Conservation (phyloP, 2,888 invertebrate species). For the Epiperipatus broadwayi region DNA sequence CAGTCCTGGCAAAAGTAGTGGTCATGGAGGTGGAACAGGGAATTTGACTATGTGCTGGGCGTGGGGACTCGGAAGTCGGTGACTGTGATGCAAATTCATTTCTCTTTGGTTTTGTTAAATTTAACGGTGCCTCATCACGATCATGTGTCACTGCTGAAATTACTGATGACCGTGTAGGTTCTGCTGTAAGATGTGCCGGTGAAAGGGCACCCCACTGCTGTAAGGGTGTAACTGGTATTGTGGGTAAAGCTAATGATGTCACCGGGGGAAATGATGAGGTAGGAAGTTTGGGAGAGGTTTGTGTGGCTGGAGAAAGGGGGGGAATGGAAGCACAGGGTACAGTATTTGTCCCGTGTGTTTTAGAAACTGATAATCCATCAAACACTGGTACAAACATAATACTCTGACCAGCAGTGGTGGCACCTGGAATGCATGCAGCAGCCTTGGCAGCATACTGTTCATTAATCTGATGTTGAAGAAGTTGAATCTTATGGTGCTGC, state of each 20-base stretch:
- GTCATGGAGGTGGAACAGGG: constrained; percentile 38
- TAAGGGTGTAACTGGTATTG: too few species aligned
- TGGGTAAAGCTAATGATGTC: too few species aligned
- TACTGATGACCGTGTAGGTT: too few species aligned
- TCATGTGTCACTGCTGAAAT: constrained; percentile 22
- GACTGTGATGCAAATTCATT: constrained; percentile 17
- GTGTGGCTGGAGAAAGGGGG: constrained; percentile 23
- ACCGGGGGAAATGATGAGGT: constrained; percentile 12
- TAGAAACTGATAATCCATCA: constrained; percentile 37
- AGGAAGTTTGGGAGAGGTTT: constrained; percentile 11
- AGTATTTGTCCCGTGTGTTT: too few species aligned
- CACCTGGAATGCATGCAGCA: too few species aligned
- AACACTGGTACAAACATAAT: constrained; percentile 48
- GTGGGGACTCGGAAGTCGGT: constrained; percentile 28
- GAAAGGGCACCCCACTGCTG: too few species aligned
- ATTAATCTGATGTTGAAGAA: constrained; percentile 38
- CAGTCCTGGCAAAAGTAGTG: too few species aligned
- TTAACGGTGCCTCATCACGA: constrained; percentile 64
- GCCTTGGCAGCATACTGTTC: constrained; percentile 33
- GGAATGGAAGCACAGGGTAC: too few species aligned
- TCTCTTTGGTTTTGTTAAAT: constrained; percentile 62
- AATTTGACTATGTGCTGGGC: constrained; percentile 25
- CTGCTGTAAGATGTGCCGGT: too few species aligned
- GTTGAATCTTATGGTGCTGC: constrained; percentile 39
- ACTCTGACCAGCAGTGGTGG: constrained; percentile 30